Evolutionary conservation across 2,113 vertebrate species (phyloP).

Genomic region (Miniopterus natalensis): DNA sequence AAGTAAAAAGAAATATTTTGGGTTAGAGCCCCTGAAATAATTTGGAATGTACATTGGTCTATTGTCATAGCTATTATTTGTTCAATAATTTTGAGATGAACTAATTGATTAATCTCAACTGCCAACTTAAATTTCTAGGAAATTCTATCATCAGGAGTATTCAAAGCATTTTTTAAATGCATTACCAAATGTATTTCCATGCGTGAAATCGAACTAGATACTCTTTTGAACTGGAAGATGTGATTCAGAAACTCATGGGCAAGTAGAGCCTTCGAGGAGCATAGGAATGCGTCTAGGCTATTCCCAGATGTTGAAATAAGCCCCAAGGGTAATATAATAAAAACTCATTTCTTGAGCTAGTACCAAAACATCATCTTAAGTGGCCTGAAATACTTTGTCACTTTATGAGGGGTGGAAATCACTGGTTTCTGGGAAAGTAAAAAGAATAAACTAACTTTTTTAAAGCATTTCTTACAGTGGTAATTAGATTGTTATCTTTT

Average conservation of each 20-base stretch:
- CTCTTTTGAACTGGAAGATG: not conserved
- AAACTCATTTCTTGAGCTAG: not conserved
- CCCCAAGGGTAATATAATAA: not conserved
- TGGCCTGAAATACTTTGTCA: not conserved
- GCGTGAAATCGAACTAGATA: not conserved
- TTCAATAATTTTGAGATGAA: slow-evolving; percentile 28
- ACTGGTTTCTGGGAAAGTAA: not conserved
- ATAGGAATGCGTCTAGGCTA: not conserved
- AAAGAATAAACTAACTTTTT: not conserved
- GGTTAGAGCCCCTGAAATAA: not conserved
- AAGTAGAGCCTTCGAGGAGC: not conserved
- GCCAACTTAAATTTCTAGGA: not conserved
- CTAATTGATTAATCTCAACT: not conserved
- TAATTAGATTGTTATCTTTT: slow-evolving; percentile 3
- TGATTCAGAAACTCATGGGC: not conserved
- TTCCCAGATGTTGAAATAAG: not conserved
- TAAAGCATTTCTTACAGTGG: not conserved
- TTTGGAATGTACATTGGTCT: not conserved
- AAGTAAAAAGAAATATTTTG: slow-evolving; percentile 11
- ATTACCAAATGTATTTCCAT: not conserved
- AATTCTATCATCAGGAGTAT: not conserved
- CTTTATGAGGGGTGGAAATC: not conserved
- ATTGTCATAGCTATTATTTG: not conserved
- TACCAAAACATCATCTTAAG: not conserved
- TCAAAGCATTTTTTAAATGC: slow-evolving; percentile 16